A percentile compares a stretch with the other conserved stretches of the same genome.
Evolutionary conservation across 2,888 invertebrate species (phyloP).

Genomic region (Ctenicera cuprea): DNA sequence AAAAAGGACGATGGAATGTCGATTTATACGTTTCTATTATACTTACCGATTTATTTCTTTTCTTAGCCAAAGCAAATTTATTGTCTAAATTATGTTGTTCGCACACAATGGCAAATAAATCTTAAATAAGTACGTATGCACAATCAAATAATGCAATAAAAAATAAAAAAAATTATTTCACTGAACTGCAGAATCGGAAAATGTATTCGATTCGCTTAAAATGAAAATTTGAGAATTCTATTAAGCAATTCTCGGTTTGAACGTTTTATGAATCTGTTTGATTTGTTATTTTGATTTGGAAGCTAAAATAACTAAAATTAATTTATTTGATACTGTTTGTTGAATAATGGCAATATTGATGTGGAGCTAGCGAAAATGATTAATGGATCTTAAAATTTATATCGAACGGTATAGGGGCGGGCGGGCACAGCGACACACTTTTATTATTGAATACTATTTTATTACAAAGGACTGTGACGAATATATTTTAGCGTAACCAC

Average conservation of each 20-base stretch:
- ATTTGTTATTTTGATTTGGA: too few relatives aligned
- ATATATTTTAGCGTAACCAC: constrained; percentile 4
- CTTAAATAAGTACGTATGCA: too few relatives aligned
- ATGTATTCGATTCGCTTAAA: too few relatives aligned
- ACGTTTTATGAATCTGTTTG: too few relatives aligned
- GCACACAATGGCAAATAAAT: not conserved
- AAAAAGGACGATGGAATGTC: constrained; percentile 43
- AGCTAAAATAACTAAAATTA: too few relatives aligned
- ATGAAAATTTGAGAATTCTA: too few relatives aligned
- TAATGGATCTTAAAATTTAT: constrained; percentile 11
- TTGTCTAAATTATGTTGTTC: constrained; percentile 11
- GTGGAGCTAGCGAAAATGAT: constrained; percentile 9
- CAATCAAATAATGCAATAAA: too few relatives aligned
- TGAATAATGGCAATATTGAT: not conserved
- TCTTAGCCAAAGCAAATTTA: constrained; percentile 38
- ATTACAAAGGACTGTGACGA: constrained; percentile 6
- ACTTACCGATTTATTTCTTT: constrained; percentile 44
- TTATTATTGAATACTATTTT: constrained; percentile 4
- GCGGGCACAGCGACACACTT: not conserved
- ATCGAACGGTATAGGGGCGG: not conserved
- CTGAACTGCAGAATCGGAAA: too few relatives aligned
- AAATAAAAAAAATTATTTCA: too few relatives aligned
- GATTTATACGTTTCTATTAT: constrained; percentile 40
- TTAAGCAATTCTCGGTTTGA: too few relatives aligned
- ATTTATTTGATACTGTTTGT: not conserved